phyloP scores from a whole-genome alignment of 2,113 vertebrate genomes.

The Oceanites oceanicus region DNA sequence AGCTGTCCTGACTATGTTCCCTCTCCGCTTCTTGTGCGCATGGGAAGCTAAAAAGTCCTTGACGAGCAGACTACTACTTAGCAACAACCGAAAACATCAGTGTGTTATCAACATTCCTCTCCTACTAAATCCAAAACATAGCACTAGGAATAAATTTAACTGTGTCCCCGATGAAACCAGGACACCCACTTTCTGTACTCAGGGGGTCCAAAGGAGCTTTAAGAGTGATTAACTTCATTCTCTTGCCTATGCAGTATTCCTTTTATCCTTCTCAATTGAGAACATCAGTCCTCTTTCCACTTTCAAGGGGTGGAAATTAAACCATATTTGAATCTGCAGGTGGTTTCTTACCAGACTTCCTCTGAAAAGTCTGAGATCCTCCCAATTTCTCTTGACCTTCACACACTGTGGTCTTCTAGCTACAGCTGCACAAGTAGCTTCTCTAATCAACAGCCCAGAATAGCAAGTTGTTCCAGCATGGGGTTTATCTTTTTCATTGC shows the following conservation, averaged over 20 bases:
- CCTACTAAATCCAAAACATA: too few species aligned
- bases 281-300: background rate
- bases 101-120: too few species aligned
- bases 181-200: background rate
- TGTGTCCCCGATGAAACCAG: too few species aligned
- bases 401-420: background rate
- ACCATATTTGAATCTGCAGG: background rate
- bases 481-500: background rate
- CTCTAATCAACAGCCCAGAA: background rate
- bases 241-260: background rate
- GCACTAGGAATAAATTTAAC: too few species aligned
- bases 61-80: too few species aligned
- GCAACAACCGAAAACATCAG: too few species aligned
- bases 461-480: background rate
- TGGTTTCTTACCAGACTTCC: background rate
- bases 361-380: background rate
- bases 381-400: background rate
- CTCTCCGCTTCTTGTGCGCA: too few species aligned
- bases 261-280: background rate
- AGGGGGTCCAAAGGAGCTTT: background rate
- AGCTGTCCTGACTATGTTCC: too few species aligned
- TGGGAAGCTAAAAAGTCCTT: too few species aligned
- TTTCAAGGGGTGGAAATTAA: background rate
- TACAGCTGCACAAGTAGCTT: background rate
- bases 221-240: background rate